Conservation (phyloP, 1,140 invertebrate genomes). For the Caenorhabditis brenneri region DNA sequence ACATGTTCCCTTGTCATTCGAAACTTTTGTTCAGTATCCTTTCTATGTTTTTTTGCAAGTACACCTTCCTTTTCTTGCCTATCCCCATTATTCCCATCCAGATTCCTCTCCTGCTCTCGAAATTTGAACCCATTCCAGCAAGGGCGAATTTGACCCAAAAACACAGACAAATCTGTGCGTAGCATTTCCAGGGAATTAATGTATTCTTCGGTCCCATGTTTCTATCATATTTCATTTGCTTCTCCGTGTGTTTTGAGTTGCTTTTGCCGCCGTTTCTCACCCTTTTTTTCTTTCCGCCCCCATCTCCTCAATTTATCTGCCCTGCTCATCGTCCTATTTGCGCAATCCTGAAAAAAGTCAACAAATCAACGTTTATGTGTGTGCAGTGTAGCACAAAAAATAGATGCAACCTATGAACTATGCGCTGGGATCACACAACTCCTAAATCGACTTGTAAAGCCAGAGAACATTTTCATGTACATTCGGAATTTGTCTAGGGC, state of each 20-base stretch:
- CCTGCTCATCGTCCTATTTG: conserved; percentile 24
- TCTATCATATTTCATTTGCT: conserved; percentile 21
- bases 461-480: not conserved
- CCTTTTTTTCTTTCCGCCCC: not conserved
- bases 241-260: conserved; percentile 15
- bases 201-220: conserved; percentile 31
- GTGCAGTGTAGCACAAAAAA: conserved; percentile 22
- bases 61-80: not conserved
- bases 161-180: not conserved
- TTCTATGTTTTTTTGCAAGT: not conserved
- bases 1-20: not conserved
- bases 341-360: conserved; percentile 28
- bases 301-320: not conserved
- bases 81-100: not conserved
- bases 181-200: not conserved
- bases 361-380: conserved; percentile 25
- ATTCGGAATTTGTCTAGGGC: not conserved
- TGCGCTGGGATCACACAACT: not conserved
- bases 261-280: not conserved
- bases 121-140: conserved; percentile 31
- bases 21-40: not conserved
- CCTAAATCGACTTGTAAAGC: not conserved
- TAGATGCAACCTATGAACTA: conserved; percentile 19
- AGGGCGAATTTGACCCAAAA: not conserved
- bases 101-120: not conserved